Conservation (phyloP, 2,113 vertebrate species). For the Chaenocephalus aceratus region DNA sequence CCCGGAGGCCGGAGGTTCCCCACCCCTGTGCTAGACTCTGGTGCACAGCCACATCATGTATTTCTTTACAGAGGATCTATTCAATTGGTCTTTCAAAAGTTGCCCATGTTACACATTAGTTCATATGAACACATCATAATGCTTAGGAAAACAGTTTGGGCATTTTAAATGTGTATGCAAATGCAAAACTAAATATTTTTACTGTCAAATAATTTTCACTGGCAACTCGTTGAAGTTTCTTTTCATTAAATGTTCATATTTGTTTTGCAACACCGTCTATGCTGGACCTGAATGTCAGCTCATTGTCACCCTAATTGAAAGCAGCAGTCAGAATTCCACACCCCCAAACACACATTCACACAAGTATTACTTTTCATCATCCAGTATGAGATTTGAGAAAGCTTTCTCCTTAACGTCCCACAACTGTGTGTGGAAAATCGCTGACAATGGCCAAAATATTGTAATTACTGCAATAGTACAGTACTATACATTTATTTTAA, state of each 20-base stretch:
- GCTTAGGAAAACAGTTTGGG: no score
- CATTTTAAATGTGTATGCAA: no score
- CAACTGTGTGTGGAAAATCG: constrained; percentile 16
- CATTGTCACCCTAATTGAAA: constrained; percentile 70
- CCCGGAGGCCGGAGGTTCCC: no score
- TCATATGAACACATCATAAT: no score
- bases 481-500: neutral
- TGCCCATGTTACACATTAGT: no score
- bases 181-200: neutral
- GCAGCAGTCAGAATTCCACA: constrained; percentile 45
- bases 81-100: no score
- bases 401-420: constrained; percentile 49
- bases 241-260: constrained; percentile 57
- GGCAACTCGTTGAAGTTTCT: constrained; percentile 30
- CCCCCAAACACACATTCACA: constrained; percentile 6
- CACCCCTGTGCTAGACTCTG: no score
- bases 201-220: constrained; percentile 18
- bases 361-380: constrained; percentile 22
- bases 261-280: constrained; percentile 52
- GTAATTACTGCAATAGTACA: neutral
- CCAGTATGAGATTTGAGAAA: constrained; percentile 28
- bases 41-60: no score
- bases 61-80: no score
- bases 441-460: constrained; percentile 32
- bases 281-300: constrained; percentile 69